Base-by-base conservation (phyloP, 2,888 invertebrate species). In the Nasonovia ribisnigri region DNA sequence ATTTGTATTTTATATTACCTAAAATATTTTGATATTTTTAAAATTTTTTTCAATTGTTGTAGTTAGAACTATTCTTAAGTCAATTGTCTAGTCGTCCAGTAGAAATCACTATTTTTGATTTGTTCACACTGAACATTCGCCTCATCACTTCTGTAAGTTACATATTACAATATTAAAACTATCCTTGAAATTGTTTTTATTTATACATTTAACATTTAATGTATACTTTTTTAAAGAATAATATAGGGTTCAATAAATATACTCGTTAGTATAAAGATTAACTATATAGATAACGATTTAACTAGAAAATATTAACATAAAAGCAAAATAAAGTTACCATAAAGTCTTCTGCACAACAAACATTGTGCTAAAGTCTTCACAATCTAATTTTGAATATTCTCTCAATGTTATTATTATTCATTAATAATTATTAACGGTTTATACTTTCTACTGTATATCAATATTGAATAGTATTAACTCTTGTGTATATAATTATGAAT, bases 11-110 rank as follows among this genome's bases (percentile, higher is more conserved):
- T n/a, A n/a, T n/a, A n/a, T n/a, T n/a, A n/a, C 13, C n/a, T 67
- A 67, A 67, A 67, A 67, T 36, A 67, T n/a, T 67, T 67, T 36
- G 16, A n/a, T 67, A 36, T 16, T 4, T n/a, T 11, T 67, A 36
- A n/a, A 5, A 36, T 36, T 46, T 26, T n/a, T 91, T 86, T 91
- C 3, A 43, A 42, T 29, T 57, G 1, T 54, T 84, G 1, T 91
- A 95, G 95, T 94, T 95, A 1, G 94, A 95, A 94, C 94, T 95
- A 67, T 95, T 95, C 93, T 95, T 95, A n/a, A 95, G 95, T 43
- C 95, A 95, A 84, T 94, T 95, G 43, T 95, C 95, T 46, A 95
- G 95, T 94, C 95, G 95, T 77, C 95, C 95, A 54, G 94, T 95
- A 77, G 94, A 95, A 67, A 95, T 95, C 86, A 95, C 95, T 46